Evolutionary conservation across 2,888 invertebrate genomes (phyloP).

Genomic region (Conus canariensis): DNA sequence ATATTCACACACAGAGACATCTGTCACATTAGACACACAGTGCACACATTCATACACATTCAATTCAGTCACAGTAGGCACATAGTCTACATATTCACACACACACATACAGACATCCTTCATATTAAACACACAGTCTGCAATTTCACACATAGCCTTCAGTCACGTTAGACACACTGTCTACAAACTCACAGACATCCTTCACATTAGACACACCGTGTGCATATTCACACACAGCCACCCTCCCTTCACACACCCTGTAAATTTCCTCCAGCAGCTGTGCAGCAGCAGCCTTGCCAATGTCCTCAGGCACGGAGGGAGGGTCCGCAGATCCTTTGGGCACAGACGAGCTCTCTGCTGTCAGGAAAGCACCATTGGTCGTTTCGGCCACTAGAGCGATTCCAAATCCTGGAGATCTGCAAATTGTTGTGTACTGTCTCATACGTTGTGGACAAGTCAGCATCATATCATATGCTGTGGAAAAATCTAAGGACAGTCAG

Average conservation of each 20-base stretch:
- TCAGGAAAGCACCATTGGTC: slow-evolving; percentile 84
- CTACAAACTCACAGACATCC: not conserved
- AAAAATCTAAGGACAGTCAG: not conserved
- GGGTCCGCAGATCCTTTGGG: slow-evolving; percentile 81
- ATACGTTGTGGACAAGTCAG: not conserved
- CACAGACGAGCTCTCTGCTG: slow-evolving; percentile 79
- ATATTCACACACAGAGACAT: not conserved
- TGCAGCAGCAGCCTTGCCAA: slow-evolving; percentile 90
- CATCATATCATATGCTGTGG: not conserved
- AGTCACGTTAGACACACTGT: not conserved
- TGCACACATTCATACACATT: too few species aligned
- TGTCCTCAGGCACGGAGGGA: slow-evolving; percentile 90
- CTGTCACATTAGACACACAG: too few species aligned
- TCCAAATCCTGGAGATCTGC: slow-evolving; percentile 87
- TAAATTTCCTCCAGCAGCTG: slow-evolving; percentile 93
- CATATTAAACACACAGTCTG: not conserved
- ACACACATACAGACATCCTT: not conserved
- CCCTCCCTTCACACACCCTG: slow-evolving; percentile 68
- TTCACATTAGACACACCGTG: too few species aligned
- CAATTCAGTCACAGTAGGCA: too few species aligned
- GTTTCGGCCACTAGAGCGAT: slow-evolving; percentile 94
- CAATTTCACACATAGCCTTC: too few species aligned
- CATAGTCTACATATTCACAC: not conserved
- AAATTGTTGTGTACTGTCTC: not conserved
- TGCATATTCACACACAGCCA: not conserved